phyloP scores from a whole-genome alignment of 2,113 vertebrate genomes.

The Coregonus clupeaformis region DNA sequence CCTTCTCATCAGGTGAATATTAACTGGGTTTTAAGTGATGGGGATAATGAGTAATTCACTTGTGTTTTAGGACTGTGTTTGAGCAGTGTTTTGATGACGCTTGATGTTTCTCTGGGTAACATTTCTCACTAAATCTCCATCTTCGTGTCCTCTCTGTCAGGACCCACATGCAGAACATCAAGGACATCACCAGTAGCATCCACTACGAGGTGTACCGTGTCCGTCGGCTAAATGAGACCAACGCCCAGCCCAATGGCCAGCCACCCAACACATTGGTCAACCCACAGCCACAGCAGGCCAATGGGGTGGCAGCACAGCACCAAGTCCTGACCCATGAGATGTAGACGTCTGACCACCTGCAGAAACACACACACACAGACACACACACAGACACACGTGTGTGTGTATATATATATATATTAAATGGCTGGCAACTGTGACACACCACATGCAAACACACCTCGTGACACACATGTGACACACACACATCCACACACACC shows the following conservation, averaged over 20 bases:
- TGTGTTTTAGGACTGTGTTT: not conserved
- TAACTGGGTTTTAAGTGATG: not conserved
- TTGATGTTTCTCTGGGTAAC: no score
- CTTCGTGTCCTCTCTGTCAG: slow-evolving; percentile 58
- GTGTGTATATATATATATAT: slow-evolving; percentile 36
- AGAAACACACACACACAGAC: slow-evolving; percentile 31
- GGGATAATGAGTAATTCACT: not conserved
- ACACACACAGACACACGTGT: slow-evolving; percentile 7
- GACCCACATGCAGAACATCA: slow-evolving; percentile 99
- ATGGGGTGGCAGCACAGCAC: slow-evolving; percentile 76
- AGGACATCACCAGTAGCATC: slow-evolving; percentile 96
- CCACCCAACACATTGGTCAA: slow-evolving; percentile 72
- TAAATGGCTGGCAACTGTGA: slow-evolving; percentile 12
- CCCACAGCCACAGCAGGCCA: slow-evolving; percentile 65
- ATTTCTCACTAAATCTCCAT: not conserved
- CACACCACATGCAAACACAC: slow-evolving; percentile 3
- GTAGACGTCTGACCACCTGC: slow-evolving; percentile 66
- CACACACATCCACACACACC: slow-evolving; percentile 41
- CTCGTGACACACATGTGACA: not conserved
- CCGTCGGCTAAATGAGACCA: slow-evolving; percentile 88
- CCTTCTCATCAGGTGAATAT: slow-evolving; percentile 92
- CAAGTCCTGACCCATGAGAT: slow-evolving; percentile 86
- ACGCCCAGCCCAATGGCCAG: slow-evolving; percentile 69
- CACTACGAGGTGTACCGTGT: slow-evolving; percentile 97
- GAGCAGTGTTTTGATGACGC: no score